phyloP scores from a whole-genome alignment of 2,797 vertebrate genomes.

The Streptopelia turtur region DNA sequence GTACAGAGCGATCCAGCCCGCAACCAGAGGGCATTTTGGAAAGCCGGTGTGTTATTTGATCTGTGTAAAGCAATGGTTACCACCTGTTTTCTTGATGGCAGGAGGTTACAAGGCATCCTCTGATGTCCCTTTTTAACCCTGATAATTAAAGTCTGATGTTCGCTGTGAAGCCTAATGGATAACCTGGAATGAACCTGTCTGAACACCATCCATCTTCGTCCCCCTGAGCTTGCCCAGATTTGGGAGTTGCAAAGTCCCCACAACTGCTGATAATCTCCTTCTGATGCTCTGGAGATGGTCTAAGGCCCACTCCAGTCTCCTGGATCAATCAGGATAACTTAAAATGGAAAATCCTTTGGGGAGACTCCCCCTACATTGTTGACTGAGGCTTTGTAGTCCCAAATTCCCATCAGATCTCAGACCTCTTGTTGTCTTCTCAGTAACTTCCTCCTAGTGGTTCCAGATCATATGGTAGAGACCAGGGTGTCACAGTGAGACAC shows the following conservation, averaged over 20 bases:
- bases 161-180: not conserved
- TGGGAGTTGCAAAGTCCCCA: not conserved
- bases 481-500: not conserved
- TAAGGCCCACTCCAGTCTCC: not conserved
- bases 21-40: not conserved
- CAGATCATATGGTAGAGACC: not conserved
- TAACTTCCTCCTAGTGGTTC: not conserved
- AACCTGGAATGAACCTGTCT: not conserved
- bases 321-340: not conserved
- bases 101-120: not conserved
- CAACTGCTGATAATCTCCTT: not conserved
- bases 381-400: not conserved
- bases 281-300: not conserved
- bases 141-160: not conserved
- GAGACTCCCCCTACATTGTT: not conserved
- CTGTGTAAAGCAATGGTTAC: not conserved
- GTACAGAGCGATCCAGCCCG: not conserved
- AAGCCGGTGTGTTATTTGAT: not conserved
- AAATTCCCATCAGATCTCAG: not conserved
- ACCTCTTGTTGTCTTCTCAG: not conserved
- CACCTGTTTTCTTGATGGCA: not conserved
- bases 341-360: not conserved
- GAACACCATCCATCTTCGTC: accelerated
- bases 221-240: not conserved
- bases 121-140: not conserved